These are phyloP conservation scores for Squalus acanthias DNA, from an alignment of 2,797 vertebrate species.

Conservation along the genomic window DNA sequence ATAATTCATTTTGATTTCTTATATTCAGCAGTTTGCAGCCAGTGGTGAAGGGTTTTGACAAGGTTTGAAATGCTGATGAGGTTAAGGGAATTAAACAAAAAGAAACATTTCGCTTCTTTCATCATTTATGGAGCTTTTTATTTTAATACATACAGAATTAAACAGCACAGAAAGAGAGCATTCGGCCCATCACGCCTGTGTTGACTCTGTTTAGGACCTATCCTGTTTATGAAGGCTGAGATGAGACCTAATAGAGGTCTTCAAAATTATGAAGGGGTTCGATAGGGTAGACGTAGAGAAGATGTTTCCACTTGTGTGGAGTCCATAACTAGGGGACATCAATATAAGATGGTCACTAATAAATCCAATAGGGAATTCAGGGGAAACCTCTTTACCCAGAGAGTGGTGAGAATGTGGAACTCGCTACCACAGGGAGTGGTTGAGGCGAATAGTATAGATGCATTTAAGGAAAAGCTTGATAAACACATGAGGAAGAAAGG, in stretches of 20 bases:
- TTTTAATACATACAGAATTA: not conserved
- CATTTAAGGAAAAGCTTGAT: not conserved
- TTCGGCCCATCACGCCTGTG: not conserved
- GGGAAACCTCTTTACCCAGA: not conserved
- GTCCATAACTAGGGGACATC: not conserved
- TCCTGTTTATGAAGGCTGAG: not conserved
- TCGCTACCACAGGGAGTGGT: not conserved
- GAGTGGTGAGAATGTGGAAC: not conserved
- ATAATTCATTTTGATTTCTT: not conserved
- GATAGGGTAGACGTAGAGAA: not conserved
- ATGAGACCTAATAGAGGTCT: not conserved
- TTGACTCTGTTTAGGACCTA: not conserved
- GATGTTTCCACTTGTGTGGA: not conserved
- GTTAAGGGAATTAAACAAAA: not conserved
- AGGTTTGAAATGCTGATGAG: not conserved
- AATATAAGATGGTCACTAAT: not conserved
- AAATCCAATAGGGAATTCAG: not conserved
- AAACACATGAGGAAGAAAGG: not conserved
- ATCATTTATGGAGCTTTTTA: not conserved
- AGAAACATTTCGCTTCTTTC: not conserved
- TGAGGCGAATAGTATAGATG: not conserved
- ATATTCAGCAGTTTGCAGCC: not conserved
- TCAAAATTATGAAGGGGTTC: not conserved
- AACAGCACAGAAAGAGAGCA: not conserved
- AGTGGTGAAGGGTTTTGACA: not conserved